Base-by-base conservation (phyloP, 1,140 invertebrate genomes). In the Rhyacophila brunnea region DNA sequence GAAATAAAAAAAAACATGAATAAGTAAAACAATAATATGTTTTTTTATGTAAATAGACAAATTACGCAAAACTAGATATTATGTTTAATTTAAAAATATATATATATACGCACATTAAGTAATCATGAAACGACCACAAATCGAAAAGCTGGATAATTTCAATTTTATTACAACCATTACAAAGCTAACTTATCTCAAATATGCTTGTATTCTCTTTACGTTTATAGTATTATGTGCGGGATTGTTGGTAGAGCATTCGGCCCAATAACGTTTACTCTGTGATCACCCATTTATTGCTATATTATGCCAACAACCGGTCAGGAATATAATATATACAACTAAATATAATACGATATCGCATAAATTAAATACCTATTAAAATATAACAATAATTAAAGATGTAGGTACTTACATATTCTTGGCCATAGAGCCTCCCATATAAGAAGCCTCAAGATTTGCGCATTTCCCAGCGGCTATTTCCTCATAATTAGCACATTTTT, bases 121-220 rank as follows among this genome's bases (percentile, higher is more conserved):
- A 44, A 18, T 7, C 6, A 18, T 6, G 9, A 9, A 14, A 7
- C 42, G n/a, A 13, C 9, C n/a, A 2, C 20, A 17, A 1, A 42
- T 67, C 63, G n/a, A 64, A 50, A 60, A 3, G 51, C 71, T 68
- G 0, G n/a, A n/a, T n/a, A n/a, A n/a, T n/a, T n/a, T n/a, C n/a
- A n/a, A n/a, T n/a, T n/a, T n/a, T n/a, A n/a, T n/a, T n/a, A n/a
- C n/a, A n/a, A n/a, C n/a, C n/a, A n/a, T n/a, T n/a, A n/a, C n/a
- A n/a, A n/a, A n/a, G n/a, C n/a, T n/a, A n/a, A n/a, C n/a, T n/a
- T n/a, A n/a, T n/a, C n/a, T n/a, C n/a, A n/a, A n/a, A n/a, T n/a
- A n/a, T n/a, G n/a, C n/a, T n/a, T n/a, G n/a, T n/a, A n/a, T n/a
- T n/a, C n/a, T n/a, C n/a, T n/a, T n/a, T n/a, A n/a, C n/a, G n/a